These are phyloP conservation scores for Sula dactylatra DNA, from an alignment of 2,113 vertebrate species.

Conservation along the genomic window DNA sequence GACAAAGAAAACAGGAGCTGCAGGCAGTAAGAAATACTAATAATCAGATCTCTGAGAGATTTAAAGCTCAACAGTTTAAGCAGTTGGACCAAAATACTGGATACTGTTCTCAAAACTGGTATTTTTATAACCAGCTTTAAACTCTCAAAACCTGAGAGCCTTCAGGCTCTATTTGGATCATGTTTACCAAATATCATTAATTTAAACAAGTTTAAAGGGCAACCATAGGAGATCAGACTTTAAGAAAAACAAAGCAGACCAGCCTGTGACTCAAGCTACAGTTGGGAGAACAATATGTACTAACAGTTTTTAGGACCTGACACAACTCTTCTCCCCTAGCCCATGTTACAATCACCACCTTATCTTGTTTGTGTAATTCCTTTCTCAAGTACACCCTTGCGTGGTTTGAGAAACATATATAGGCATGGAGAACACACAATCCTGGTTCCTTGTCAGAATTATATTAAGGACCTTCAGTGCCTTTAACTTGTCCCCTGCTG, in stretches of 20 bases:
- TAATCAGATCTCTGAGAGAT: neutral
- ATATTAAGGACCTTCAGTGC: conserved; percentile 77
- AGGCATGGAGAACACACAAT: neutral
- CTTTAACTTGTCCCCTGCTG: conserved; percentile 69
- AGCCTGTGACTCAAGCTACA: neutral
- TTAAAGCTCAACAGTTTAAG: neutral
- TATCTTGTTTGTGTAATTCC: neutral
- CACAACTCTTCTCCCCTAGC: neutral
- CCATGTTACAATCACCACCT: neutral
- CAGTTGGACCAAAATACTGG: neutral
- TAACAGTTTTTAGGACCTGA: neutral
- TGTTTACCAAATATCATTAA: neutral
- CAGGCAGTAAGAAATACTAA: neutral
- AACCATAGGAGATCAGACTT: neutral
- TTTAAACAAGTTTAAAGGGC: neutral
- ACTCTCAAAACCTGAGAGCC: neutral
- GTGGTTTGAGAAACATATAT: neutral
- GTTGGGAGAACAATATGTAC: neutral
- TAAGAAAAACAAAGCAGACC: neutral
- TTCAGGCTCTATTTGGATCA: neutral
- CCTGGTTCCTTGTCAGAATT: neutral
- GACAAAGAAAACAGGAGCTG: neutral
- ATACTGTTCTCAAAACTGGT: neutral
- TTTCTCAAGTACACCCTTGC: neutral
- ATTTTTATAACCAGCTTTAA: neutral